phyloP scores from a whole-genome alignment of 2,888 invertebrate species.

The Cistogaster globosa region DNA sequence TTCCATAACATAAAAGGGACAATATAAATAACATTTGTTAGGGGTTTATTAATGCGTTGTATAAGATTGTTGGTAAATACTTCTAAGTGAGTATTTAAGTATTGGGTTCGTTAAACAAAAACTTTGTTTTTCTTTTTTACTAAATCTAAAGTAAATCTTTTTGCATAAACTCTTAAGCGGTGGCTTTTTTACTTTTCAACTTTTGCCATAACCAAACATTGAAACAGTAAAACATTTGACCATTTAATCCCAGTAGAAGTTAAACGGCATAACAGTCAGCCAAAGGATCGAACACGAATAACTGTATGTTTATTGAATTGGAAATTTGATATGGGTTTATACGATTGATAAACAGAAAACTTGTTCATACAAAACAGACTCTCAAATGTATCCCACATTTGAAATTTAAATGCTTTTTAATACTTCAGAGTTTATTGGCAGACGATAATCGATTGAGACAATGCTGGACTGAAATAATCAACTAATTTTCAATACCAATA shows the following conservation, averaged over 20 bases:
- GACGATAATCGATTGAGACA: constrained; percentile 44
- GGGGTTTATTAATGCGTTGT: not conserved
- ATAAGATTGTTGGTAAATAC: not conserved
- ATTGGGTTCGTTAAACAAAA: constrained; percentile 50
- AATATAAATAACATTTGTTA: constrained; percentile 48
- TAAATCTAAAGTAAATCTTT: constrained; percentile 60
- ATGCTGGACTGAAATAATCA: not conserved
- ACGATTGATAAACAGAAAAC: not conserved
- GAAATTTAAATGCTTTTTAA: constrained; percentile 57
- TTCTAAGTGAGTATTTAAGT: constrained; percentile 25
- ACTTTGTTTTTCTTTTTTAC: constrained; percentile 50
- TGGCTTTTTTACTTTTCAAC: not conserved
- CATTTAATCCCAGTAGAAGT: constrained; percentile 44
- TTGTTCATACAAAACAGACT: constrained; percentile 7
- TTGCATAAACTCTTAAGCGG: not conserved
- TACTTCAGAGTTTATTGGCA: constrained; percentile 50
- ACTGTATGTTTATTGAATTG: constrained; percentile 70
- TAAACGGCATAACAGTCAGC: constrained; percentile 4
- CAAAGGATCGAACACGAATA: constrained; percentile 33
- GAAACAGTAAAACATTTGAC: constrained; percentile 41
- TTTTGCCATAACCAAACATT: constrained; percentile 10
- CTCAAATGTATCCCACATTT: constrained; percentile 23
- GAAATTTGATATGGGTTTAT: constrained; percentile 72
- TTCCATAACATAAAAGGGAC: constrained; percentile 18
- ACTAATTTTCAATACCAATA: not conserved